Base-by-base conservation (phyloP, 2,797 vertebrate species). In the Onychomys arenicola region DNA sequence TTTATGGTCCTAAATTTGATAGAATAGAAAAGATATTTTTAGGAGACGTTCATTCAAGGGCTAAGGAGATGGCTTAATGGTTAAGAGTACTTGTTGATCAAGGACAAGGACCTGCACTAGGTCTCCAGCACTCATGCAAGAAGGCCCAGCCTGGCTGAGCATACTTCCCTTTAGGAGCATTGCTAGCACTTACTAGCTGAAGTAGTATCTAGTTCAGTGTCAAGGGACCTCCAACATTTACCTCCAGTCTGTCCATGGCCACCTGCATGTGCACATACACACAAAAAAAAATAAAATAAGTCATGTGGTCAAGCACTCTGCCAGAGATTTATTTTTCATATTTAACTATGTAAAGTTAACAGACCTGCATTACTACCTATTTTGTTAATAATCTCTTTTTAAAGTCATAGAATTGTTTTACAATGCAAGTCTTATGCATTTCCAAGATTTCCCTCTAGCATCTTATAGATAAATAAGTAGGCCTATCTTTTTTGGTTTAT, bases 1-100 rank as follows among this genome's bases (percentile, higher is more conserved):
- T 86, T 96, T 93, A 65, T 94, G 92, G 17, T 95, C 67, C 91
- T 89, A 88, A 88, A 89, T 88, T 90, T 80, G 32, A 65, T 77
- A 94, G 43, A 85, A 4, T 87, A 67, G 73, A 93, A 67, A 52
- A 90, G 49, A 94, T 46, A 93, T 40, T 93, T 40, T 93, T 93
- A 78, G 90, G 93, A 96, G 84, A 59, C 21, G 1, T 55, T 12
- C 0, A 9, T 25, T 85, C 83, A 63, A 19, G 57, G 23, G 23
- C 80, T 61, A 40, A 61, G 4, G 57, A 61, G 57, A 29, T 29
- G n/a, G 37, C 11, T 65, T 82, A 6, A 5, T 43, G 80, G 61
- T 27, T 63, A 32, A 84, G 59, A 34, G 82, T 34, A 29, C 59
- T 84, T 63, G 59, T 46, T 84, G 40, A 83, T 29, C 3, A 55